Conservation (phyloP, 1,140 invertebrate species). For the Nephila pilipes region DNA sequence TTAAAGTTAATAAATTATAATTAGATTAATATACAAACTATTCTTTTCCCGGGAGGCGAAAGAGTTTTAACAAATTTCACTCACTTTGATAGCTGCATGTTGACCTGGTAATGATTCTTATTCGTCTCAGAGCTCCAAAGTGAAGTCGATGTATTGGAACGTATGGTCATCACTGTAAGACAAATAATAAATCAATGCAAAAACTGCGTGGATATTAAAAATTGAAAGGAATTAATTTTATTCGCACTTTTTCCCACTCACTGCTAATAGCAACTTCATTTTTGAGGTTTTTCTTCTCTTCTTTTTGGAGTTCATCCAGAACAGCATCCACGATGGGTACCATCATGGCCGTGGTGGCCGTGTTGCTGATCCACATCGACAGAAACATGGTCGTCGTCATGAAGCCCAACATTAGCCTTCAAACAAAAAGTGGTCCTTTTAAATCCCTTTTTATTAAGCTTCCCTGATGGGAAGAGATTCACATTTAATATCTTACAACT, state of each 20-base stretch:
- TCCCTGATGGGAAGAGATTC: no score
- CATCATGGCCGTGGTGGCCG: constrained; percentile 92
- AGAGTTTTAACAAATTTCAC: background rate
- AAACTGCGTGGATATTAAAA: no score
- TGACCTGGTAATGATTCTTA: constrained; percentile 55
- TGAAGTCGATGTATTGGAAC: constrained; percentile 27
- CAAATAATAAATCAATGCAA: background rate
- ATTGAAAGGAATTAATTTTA: no score
- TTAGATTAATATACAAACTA: no score
- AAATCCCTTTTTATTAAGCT: no score
- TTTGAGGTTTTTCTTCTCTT: constrained; percentile 52
- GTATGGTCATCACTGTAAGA: constrained; percentile 50
- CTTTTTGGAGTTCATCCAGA: constrained; percentile 77
- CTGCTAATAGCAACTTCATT: constrained; percentile 26
- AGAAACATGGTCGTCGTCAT: constrained; percentile 90
- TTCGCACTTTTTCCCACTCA: no score
- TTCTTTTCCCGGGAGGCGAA: no score
- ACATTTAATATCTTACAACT: no score
- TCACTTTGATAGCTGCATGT: constrained; percentile 65
- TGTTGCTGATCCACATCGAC: constrained; percentile 94
- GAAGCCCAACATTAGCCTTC: constrained; percentile 88
- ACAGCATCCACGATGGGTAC: constrained; percentile 91
- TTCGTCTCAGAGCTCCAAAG: constrained; percentile 20
- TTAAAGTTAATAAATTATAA: no score
- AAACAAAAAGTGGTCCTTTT: background rate